These are phyloP conservation scores for Chrysolina oricalcia DNA, from an alignment of 2,888 invertebrate species.

Conservation along the genomic window DNA sequence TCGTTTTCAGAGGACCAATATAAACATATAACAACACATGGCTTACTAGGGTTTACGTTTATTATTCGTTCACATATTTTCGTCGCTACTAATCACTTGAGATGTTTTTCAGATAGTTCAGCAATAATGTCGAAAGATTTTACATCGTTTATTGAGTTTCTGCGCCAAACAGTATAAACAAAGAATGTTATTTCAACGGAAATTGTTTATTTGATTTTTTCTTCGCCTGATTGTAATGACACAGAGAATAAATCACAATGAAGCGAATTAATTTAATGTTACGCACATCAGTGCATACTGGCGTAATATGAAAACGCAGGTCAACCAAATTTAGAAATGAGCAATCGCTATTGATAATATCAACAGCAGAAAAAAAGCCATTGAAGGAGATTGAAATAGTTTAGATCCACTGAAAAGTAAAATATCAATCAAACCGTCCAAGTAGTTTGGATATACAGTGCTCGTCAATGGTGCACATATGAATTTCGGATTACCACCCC, in stretches of 20 bases:
- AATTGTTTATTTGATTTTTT: conserved; percentile 15
- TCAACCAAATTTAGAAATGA: conserved; percentile 8
- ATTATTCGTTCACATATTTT: conserved; percentile 10
- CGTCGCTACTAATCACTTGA: not conserved
- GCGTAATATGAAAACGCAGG: not conserved
- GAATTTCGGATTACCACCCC: too few species aligned
- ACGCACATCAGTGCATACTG: not conserved
- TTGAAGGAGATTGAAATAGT: not conserved
- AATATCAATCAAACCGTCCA: too few species aligned
- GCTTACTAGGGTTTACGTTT: not conserved
- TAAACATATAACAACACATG: not conserved
- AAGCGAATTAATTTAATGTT: not conserved
- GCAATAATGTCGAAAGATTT: not conserved
- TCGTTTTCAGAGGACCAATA: not conserved
- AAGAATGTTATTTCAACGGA: not conserved
- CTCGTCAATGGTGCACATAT: too few species aligned
- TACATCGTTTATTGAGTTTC: conserved; percentile 8
- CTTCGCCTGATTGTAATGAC: conserved; percentile 3
- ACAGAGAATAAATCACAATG: not conserved
- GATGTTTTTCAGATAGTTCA: not conserved
- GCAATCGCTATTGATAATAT: not conserved
- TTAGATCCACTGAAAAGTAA: too few species aligned
- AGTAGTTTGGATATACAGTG: too few species aligned
- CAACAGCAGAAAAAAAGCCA: not conserved
- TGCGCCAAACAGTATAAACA: conserved; percentile 12